A percentile compares a stretch with the other conserved stretches of the same genome.
Conservation (phyloP, 2,888 invertebrate species). For the Coremacera marginata region DNA sequence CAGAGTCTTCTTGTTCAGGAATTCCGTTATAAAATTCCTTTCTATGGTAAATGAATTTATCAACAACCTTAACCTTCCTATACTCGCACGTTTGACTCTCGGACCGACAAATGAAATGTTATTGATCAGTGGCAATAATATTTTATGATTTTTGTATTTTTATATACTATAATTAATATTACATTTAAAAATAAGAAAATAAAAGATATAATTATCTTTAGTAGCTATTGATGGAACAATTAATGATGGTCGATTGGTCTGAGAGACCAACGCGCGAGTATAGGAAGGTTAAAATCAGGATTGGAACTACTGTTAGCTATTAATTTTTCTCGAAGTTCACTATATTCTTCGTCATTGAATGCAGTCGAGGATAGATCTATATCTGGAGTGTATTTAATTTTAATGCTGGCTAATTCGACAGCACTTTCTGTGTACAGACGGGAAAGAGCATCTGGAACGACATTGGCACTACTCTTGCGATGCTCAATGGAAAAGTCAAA, state of each 20-base stretch:
- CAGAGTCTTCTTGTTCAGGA: conserved; percentile 26
- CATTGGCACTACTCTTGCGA: neutral
- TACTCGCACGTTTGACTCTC: too few relatives aligned
- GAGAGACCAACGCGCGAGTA: too few relatives aligned
- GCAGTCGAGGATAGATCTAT: neutral
- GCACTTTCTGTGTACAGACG: neutral
- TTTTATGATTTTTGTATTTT: too few relatives aligned
- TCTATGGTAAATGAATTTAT: neutral
- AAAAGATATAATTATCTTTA: too few relatives aligned
- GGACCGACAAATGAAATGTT: too few relatives aligned
- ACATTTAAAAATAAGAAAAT: too few relatives aligned
- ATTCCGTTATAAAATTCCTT: conserved; percentile 18
- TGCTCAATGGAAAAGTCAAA: neutral
- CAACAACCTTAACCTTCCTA: too few relatives aligned
- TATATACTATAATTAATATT: too few relatives aligned
- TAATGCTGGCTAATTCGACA: neutral
- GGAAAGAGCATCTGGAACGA: neutral
- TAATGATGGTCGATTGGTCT: too few relatives aligned
- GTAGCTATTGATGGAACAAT: too few relatives aligned
- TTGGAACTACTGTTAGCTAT: neutral
- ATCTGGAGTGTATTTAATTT: neutral
- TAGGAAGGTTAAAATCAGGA: conserved; percentile 6
- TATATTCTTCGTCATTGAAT: neutral
- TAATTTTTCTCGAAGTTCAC: neutral
- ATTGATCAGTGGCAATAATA: too few relatives aligned